These are phyloP conservation scores for Cyrtorhinus lividipennis DNA, from an alignment of 1,140 invertebrate genomes.

Conservation along the genomic window DNA sequence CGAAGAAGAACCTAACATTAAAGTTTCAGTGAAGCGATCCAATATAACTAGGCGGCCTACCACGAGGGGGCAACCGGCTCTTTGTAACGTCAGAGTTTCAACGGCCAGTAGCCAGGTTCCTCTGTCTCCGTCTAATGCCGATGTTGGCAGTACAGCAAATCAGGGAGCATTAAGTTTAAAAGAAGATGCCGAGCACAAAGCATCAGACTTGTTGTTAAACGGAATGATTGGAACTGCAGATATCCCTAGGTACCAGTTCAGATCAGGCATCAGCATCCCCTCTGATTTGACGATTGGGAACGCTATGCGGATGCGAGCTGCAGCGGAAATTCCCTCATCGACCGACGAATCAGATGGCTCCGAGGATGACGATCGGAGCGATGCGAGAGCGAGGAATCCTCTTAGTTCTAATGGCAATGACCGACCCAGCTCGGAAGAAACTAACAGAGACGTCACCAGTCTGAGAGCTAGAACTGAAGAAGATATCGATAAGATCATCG, in stretches of 20 bases:
- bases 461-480: neutral
- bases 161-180: too few species aligned
- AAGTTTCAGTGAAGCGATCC: neutral
- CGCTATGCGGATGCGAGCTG: neutral
- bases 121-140: too few species aligned
- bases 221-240: too few species aligned
- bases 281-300: neutral
- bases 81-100: too few species aligned
- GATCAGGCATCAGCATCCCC: neutral
- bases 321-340: neutral
- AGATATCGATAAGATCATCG: constrained; percentile 8
- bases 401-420: neutral
- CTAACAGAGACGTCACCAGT: neutral
- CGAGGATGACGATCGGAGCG: neutral
- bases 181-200: too few species aligned
- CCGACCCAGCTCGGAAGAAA: neutral
- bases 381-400: neutral
- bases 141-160: too few species aligned
- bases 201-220: too few species aligned
- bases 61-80: too few species aligned
- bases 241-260: too few species aligned
- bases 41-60: too few species aligned
- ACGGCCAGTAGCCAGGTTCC: too few species aligned
- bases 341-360: neutral
- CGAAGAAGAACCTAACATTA: neutral